Evolutionary conservation across 2,113 vertebrate species (phyloP).

Genomic region (Cinclus mexicanus): DNA sequence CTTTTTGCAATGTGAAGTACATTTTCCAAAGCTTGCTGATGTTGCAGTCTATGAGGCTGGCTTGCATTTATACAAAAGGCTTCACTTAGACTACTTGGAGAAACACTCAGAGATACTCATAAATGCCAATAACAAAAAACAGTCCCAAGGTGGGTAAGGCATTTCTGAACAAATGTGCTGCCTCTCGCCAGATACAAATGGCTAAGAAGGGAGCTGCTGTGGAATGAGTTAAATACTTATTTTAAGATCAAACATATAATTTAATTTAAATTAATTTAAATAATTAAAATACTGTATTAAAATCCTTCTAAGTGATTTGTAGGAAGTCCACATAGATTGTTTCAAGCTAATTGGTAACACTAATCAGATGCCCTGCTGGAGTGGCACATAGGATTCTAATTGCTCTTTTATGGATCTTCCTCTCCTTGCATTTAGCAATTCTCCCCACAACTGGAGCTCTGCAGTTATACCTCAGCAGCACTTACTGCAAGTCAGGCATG

Average conservation of each 20-base stretch:
- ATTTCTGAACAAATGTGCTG: background rate
- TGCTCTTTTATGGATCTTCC: background rate
- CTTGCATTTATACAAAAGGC: background rate
- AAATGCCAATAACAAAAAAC: background rate
- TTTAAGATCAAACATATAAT: background rate
- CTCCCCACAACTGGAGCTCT: background rate
- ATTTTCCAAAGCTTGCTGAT: constrained; percentile 28
- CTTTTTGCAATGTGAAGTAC: background rate
- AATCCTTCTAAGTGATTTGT: background rate
- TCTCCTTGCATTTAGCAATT: background rate
- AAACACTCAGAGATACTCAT: background rate
- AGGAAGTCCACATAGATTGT: background rate
- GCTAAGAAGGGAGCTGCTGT: background rate
- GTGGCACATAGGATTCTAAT: background rate
- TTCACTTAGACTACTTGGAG: background rate
- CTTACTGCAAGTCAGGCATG: background rate
- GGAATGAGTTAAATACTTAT: background rate
- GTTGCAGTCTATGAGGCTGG: background rate
- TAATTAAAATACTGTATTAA: background rate
- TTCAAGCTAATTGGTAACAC: background rate
- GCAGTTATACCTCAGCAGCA: background rate
- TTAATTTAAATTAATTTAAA: background rate
- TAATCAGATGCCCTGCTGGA: background rate
- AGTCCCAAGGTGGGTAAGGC: background rate
- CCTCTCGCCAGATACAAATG: background rate